Conservation (phyloP, 2,888 invertebrate species). For the Nephrotoma guestfalica region DNA sequence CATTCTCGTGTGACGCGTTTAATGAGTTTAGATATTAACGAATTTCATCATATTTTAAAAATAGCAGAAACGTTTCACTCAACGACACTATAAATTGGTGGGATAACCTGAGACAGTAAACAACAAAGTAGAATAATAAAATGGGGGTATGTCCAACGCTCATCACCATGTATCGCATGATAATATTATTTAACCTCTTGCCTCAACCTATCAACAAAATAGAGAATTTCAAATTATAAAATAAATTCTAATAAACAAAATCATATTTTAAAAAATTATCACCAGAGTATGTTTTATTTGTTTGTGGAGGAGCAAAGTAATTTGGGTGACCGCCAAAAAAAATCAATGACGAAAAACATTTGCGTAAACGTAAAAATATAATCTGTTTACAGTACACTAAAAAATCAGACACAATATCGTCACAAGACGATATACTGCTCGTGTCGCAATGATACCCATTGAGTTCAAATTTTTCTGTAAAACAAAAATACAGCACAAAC, state of each 20-base stretch:
- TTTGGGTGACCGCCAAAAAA: neutral
- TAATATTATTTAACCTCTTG: neutral
- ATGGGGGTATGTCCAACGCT: neutral
- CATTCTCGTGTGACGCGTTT: neutral
- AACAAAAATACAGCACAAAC: neutral
- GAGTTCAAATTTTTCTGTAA: neutral
- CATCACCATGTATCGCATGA: neutral
- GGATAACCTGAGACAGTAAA: neutral
- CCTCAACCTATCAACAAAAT: neutral
- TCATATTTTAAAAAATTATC: neutral
- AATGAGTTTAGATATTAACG: neutral
- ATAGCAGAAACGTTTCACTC: neutral
- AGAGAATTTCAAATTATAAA: neutral
- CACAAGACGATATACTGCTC: neutral
- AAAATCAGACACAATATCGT: neutral
- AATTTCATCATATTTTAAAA: neutral
- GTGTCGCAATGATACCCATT: neutral
- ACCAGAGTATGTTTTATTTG: neutral
- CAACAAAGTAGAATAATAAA: neutral
- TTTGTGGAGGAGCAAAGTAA: neutral
- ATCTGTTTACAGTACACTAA: neutral
- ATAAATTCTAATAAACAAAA: neutral
- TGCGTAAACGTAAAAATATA: neutral
- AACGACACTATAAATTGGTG: neutral
- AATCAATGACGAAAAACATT: neutral